Evolutionary conservation across 2,888 invertebrate species (phyloP), one percentile per base, ranked within the genome.

Genomic region (Andrena flavipes): DNA sequence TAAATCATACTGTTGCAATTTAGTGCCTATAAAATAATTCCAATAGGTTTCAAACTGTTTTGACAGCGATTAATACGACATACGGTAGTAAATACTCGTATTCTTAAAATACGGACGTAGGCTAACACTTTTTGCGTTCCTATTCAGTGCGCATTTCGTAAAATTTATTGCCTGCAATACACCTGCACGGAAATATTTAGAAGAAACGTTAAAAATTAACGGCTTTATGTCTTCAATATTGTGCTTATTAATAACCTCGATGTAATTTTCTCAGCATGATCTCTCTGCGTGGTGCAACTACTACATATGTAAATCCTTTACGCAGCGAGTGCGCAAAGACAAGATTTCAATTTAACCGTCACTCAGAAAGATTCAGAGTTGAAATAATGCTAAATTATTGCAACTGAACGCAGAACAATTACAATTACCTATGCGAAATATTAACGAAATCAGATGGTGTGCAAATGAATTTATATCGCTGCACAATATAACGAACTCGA

Each of bases 261-360:
- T 72, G 82, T 51, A 82, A 82, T 82, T 76, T 69, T 80, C 82
- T 68, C 82, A 72, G 82, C 82, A 51, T 72, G 82, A n/a, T 26
- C 29, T 33, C 82, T 30, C 72, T 33, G 51, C 68, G 30, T 63
- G 75, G 74, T 48, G 80, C 64, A 56, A 49, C 69, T 49, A 42
- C 13, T 42, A 42, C 42, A 42, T 42, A 42, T 74, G 79, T 65
- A 68, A 56, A 76, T 65, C 64, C 60, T 72, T 63, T 35, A 20
- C 23, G 33, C 64, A 29, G 23, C 30, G 62, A 35, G 56, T 30
- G 10, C 16, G 68, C 51, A 70, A 73, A 79, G 51, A 54, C 42
- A 56, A 2, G 59, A 68, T 72, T 80, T 72, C 64, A 71, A 68
- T 82, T 82, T 76, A 76, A 81, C 60, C 63, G 63, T 69, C 72